Percentiles rank a stretch among this genome's conserved stretches.
phyloP scores from a whole-genome alignment of 2,113 vertebrate genomes.

The Pseudonaja textilis region DNA sequence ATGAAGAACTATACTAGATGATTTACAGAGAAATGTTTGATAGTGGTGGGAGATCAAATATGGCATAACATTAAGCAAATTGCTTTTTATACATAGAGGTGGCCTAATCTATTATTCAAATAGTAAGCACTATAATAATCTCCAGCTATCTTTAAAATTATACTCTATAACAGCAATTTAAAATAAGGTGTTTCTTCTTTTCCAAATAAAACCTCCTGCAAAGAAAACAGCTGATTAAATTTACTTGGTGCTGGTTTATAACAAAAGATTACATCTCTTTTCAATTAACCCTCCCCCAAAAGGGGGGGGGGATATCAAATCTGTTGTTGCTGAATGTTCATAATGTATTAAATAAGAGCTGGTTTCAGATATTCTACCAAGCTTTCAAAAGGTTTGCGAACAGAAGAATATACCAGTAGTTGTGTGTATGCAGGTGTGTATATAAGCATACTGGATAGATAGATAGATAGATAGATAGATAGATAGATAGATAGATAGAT shows the following conservation, averaged over 20 bases:
- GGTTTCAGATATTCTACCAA: not conserved
- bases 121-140: not conserved
- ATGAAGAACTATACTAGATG: not conserved
- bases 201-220: not conserved
- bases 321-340: constrained; percentile 10
- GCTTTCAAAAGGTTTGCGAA: constrained; percentile 3
- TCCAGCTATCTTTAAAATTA: not conserved
- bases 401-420: not conserved
- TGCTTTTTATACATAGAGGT: not conserved
- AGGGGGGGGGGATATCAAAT: not conserved
- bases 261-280: not conserved
- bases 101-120: not conserved
- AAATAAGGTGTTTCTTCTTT: not conserved
- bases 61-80: not conserved
- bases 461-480: no score
- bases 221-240: not conserved
- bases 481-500: no score
- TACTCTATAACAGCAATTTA: not conserved
- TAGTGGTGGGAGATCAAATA: not conserved
- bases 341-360: constrained; percentile 11
- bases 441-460: not conserved
- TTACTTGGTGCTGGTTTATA: constrained; percentile 3
- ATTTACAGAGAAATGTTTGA: not conserved
- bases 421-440: not conserved
- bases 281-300: not conserved